phyloP scores from a whole-genome alignment of 2,113 vertebrate species.

The Sterrhoptilus dennistouni region DNA sequence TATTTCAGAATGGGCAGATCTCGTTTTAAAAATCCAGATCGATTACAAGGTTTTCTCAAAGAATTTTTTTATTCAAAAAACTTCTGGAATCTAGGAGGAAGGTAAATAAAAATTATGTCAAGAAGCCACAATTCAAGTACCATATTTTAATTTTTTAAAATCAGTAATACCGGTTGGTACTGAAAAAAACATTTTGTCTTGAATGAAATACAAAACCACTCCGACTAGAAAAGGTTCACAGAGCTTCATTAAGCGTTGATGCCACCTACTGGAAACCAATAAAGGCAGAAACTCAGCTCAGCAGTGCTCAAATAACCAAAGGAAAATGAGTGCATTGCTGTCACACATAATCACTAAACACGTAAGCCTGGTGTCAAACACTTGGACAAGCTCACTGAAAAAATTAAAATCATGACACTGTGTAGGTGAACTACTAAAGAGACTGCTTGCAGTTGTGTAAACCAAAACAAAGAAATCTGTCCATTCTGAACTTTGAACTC shows the following conservation, averaged over 20 bases:
- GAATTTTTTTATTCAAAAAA: neutral
- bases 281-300: neutral
- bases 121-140: neutral
- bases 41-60: neutral
- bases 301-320: neutral
- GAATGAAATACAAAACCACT: neutral
- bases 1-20: neutral
- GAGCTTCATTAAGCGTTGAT: neutral
- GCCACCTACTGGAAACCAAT: constrained; percentile 7
- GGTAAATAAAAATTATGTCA: neutral
- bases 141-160: neutral
- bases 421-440: neutral
- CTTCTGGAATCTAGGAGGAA: fast-evolving
- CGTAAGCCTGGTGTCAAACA: neutral
- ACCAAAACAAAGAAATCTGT: neutral
- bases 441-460: neutral
- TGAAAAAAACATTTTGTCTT: neutral
- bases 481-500: neutral
- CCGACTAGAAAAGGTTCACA: neutral
- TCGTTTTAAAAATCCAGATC: neutral
- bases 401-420: neutral
- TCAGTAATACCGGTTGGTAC: neutral
- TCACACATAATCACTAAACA: neutral
- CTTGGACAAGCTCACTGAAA: neutral
- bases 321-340: neutral